Evolutionary conservation across 2,113 vertebrate genomes (phyloP).

Genomic region (Lagopus muta): DNA sequence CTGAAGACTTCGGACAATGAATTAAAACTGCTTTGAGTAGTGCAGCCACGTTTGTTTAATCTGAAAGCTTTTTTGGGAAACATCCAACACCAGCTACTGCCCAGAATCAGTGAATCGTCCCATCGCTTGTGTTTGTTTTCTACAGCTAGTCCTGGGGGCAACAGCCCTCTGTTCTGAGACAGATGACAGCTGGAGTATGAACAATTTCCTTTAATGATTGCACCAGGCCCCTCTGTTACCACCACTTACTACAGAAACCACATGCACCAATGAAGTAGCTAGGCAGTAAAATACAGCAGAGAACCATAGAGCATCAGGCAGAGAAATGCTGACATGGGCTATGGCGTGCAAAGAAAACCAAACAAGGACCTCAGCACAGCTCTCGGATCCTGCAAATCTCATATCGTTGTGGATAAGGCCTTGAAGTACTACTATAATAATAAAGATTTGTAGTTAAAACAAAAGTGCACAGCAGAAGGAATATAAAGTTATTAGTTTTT

Average conservation of each 20-base stretch:
- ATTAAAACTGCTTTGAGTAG: neutral
- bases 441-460: neutral
- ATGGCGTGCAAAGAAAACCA: neutral
- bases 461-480: neutral
- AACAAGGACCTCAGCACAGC: neutral
- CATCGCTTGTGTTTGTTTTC: neutral
- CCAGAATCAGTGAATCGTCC: neutral
- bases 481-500: no score
- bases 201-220: neutral
- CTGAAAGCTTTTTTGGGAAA: conserved; percentile 58
- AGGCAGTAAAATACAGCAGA: neutral
- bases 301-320: neutral
- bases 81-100: neutral
- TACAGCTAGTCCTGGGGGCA: neutral
- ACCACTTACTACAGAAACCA: neutral
- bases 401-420: neutral
- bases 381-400: neutral
- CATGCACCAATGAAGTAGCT: neutral
- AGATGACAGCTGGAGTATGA: neutral
- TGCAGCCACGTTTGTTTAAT: neutral
- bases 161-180: neutral
- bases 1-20: neutral
- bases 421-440: neutral
- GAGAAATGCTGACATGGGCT: neutral
- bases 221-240: neutral